Base-by-base conservation (phyloP, 2,797 vertebrate species). In the Rhinatrema bivittatum region DNA sequence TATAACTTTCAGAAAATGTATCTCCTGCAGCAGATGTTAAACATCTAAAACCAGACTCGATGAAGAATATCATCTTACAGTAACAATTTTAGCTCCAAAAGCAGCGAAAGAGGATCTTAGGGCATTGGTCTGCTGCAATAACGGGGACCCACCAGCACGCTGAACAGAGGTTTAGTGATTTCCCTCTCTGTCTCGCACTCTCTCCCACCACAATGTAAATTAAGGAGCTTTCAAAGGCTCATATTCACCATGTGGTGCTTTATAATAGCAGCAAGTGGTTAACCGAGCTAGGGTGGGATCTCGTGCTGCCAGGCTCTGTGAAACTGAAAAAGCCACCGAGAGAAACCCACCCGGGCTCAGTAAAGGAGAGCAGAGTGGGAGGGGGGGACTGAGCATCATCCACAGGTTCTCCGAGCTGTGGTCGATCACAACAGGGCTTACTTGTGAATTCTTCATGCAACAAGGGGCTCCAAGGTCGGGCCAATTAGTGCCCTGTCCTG, bases 211-310 rank as follows among this genome's bases (percentile, higher is more conserved):
- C 72, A 76, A 58, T 45, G 36, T 10, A 66, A 62, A 68, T 70
- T 51, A 60, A 59, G 58, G 39, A 31, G 41, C 42, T 60, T 60
- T 41, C 16, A 23, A 38, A 51, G 26, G 42, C 36, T 53, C 44
- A 49, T 36, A 34, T 29, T 67, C 40, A 56, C 63, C 50, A 50
- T 31, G 58, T 64, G 77, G 74, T 30, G 48, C 64, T 70, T 54
- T 65, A 2, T 41, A 52, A 43, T 31, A 60, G 44, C 60, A 64
- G 53, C 2, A 2, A 68, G 74, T 52, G 79, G 81, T 82, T 78
- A 82, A 81, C 82, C 80, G 56, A 59, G 0, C 8, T 27, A 56
- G 64, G 78, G 82, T 83, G 79, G 84, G 72, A 79, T 80, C 53
- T 37, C 1, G 1, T 32, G 42, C 20, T 28, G 23, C 27, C 34